Conservation (phyloP, 1,140 invertebrate genomes). For the Drosophila nigrodunni region DNA sequence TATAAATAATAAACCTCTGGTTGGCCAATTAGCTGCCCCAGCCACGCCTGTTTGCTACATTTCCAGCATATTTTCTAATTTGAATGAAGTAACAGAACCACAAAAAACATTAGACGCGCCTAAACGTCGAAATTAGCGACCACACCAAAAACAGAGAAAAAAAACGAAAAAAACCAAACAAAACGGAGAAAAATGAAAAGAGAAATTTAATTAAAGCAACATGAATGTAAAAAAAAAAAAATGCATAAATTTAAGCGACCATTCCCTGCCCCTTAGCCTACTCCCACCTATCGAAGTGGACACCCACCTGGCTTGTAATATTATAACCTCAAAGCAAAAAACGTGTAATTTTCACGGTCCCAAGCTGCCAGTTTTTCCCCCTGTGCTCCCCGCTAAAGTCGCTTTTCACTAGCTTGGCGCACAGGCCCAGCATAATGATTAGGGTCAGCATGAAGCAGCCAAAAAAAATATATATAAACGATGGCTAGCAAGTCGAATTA, state of each 20-base stretch:
- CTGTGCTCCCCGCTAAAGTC: neutral
- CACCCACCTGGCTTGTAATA: conserved; percentile 66
- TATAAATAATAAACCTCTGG: conserved; percentile 75
- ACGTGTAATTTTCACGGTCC: conserved; percentile 78
- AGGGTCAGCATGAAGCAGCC: conserved; percentile 63
- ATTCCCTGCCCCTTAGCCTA: conserved; percentile 6
- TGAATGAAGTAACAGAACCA: conserved; percentile 69
- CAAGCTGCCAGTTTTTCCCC: conserved; percentile 52
- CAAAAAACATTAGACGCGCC: conserved; percentile 74
- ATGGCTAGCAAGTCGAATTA: conserved; percentile 3
- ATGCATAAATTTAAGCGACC: conserved; percentile 73
- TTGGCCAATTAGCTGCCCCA: conserved; percentile 57
- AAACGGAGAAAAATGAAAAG: conserved; percentile 51
- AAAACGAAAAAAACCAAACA: no score
- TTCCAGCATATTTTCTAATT: conserved; percentile 74
- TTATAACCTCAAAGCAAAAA: conserved; percentile 64
- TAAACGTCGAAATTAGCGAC: conserved; percentile 77
- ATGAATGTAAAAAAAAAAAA: conserved; percentile 52
- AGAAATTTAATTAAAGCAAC: conserved; percentile 81
- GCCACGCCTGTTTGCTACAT: conserved; percentile 8
- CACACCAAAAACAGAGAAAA: conserved; percentile 38
- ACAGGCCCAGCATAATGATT: conserved; percentile 72
- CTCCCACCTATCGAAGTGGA: conserved; percentile 28
- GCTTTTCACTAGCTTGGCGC: conserved; percentile 65
- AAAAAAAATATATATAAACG: conserved; percentile 23